phyloP scores from a whole-genome alignment of 2,113 vertebrate species.

The Hoplias malabaricus region DNA sequence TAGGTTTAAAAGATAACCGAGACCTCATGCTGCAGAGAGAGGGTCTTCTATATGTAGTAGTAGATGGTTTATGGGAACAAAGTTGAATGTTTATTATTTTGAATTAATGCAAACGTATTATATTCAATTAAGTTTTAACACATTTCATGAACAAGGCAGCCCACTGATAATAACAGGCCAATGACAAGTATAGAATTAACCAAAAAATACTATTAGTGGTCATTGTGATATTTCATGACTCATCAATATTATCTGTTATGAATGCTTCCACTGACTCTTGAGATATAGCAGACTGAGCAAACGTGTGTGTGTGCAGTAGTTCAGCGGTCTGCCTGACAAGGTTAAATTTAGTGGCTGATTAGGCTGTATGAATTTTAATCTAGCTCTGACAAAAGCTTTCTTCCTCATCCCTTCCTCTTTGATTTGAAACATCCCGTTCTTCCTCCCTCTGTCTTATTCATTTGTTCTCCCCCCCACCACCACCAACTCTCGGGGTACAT shows the following conservation, averaged over 20 bases:
- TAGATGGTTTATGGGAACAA: constrained; percentile 8
- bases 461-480: background rate
- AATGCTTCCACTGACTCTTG: background rate
- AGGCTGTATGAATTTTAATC: constrained; percentile 55
- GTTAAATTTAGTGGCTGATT: constrained; percentile 54
- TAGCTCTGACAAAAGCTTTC: constrained; percentile 35
- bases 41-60: background rate
- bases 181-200: background rate
- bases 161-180: background rate
- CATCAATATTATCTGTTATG: background rate
- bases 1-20: background rate
- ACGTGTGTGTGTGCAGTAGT: background rate
- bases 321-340: constrained; percentile 29
- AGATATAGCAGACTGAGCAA: background rate
- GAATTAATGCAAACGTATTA: constrained; percentile 26
- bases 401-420: constrained; percentile 3
- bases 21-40: background rate
- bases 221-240: background rate
- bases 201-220: background rate
- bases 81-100: constrained; percentile 20
- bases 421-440: constrained; percentile 13
- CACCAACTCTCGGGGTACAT: constrained; percentile 23
- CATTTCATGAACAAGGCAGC: background rate
- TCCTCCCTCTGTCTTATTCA: constrained; percentile 12
- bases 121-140: constrained; percentile 1